Evolutionary conservation across 1,140 invertebrate species (phyloP), one percentile per base, ranked within the genome.

Genomic region (Bathynomus jamesi): DNA sequence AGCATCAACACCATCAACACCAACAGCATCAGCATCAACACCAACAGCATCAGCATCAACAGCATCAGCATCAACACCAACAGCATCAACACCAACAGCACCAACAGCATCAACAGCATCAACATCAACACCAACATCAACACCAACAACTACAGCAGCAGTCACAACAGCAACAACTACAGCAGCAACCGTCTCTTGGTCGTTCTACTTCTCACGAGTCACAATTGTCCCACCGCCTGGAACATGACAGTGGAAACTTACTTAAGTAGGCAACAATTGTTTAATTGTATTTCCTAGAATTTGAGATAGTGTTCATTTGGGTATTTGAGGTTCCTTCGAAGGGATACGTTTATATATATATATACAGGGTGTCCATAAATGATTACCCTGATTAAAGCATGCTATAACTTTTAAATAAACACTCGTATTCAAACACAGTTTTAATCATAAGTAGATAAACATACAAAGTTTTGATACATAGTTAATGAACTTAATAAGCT

Each of bases 191-290:
- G 11, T 63, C 74, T 17, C 29, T 77, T 17, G 76, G 76, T 7
- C 72, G 76, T 83, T 95, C 93, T 68, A 92, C 92, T 79, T 95
- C 93, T 30, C 92, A 95, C 82, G 93, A 96, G 83, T 94, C 91
- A 10, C 93, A 95, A 81, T 84, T 95, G 27, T 89, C 87, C 29
- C 40, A 53, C 21, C 13, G 40, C 13, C 21, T 53, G 21, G 40
- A 53, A 17, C 40, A 53, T 17, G 40, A 53, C 13, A 2, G 11
- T 53, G 40, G 40, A 53, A 11, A 11, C 21, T 53, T 53, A 53
- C 5, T 53, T 11, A 53, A 53, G n/a, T n/a, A n/a, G n/a, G n/a
- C n/a, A n/a, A n/a, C n/a, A n/a, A n/a, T n/a, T n/a, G n/a, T n/a
- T n/a, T n/a, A n/a, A n/a, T 70, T 8, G 17, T 8, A 31, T 3